Evolutionary conservation across 2,113 vertebrate genomes (phyloP), one percentile per base, ranked within the genome.

Genomic region (Muntiacus muntjak): DNA sequence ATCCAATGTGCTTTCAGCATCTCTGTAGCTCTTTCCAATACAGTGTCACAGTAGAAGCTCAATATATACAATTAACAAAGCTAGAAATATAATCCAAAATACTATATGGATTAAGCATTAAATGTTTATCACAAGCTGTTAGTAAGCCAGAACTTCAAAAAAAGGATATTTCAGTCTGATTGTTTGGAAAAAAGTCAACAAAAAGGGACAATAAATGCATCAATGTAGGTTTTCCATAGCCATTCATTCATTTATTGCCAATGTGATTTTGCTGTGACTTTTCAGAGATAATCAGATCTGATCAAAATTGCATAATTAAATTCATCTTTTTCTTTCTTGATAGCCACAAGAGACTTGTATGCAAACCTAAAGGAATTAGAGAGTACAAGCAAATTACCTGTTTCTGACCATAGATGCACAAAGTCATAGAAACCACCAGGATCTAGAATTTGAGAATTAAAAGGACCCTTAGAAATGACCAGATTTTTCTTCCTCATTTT

Each of bases 401-500:
- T 67, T 96, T 86, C 40, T 86, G 26, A 23, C 7, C n/a, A 86
- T 16, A 50, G 19, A 60, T 83, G 88, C 23, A 58, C 14, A 16
- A 0, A 57, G 7, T 82, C 54, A 17, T 26, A 76, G 86, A 88
- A 40, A 81, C 7, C 2, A 52, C n/a, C 54, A 60, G 14, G 7
- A 47, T 95, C 78, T 91, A 58, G 19, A 91, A 71, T 76, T 89
- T 86, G 87, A 94, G 74, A 87, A 93, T 54, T 89, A 60, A 91
- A 91, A 88, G 45, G 7, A 91, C 13, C 13, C 25, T 81, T 30
- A 86, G 30, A 58, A 96, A 92, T 40, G 14, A 28, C 40, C 67
- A 79, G 4, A 9, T 83, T 95, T 11, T 50, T 5, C 21, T 83
- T 83, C 15, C 3, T 91, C 4, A 36, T 94, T 95, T 88, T 93